These are phyloP conservation scores for Pelodytes ibericus DNA, from an alignment of 2,797 vertebrate genomes.

Conservation along the genomic window DNA sequence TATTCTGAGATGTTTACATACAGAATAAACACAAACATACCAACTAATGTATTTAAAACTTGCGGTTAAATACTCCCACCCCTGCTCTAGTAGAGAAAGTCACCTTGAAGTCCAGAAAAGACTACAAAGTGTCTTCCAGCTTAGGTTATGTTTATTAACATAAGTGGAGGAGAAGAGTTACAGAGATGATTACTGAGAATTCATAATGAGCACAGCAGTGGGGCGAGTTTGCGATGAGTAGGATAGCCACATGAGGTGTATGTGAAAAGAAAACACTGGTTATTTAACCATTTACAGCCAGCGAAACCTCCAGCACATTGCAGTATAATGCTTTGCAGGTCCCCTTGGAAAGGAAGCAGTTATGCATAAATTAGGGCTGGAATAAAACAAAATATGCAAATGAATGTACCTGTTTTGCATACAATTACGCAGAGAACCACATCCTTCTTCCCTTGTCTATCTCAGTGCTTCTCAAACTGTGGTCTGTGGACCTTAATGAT, in stretches of 20 bases:
- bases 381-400: conserved; percentile 24
- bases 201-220: background rate
- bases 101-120: conserved; percentile 19
- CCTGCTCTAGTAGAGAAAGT: background rate
- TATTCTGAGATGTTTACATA: conserved; percentile 45
- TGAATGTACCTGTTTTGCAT: conserved; percentile 8
- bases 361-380: conserved; percentile 12
- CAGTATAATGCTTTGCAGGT: conserved; percentile 17
- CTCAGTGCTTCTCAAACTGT: conserved; percentile 18
- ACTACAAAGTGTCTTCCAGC: conserved; percentile 10
- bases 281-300: conserved; percentile 37
- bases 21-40: conserved; percentile 53
- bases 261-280: background rate
- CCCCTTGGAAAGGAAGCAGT: conserved; percentile 25
- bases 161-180: background rate
- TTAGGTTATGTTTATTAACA: no score
- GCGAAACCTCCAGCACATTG: conserved; percentile 20
- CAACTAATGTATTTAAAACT: background rate
- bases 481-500: background rate
- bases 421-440: conserved; percentile 24
- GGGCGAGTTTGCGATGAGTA: background rate
- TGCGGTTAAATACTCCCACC: no score
- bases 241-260: conserved; percentile 19
- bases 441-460: conserved; percentile 38
- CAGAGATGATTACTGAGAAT: background rate